Conservation (phyloP, 2,113 vertebrate genomes). For the Mola mola region DNA sequence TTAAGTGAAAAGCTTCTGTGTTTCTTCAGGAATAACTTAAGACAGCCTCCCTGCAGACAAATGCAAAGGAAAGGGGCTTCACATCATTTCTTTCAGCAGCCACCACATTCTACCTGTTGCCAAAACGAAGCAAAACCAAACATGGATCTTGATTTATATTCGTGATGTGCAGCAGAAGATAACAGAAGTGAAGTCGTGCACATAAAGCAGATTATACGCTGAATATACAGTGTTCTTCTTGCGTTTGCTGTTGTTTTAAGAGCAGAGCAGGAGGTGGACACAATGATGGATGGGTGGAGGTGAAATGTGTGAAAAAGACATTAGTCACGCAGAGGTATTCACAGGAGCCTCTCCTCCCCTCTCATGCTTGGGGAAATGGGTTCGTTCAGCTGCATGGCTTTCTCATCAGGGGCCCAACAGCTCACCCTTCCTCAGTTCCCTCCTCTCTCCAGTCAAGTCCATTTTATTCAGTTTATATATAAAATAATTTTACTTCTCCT, state of each 20-base stretch:
- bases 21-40: too few relatives aligned
- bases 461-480: neutral
- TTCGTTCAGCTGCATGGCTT: constrained; percentile 65
- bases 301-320: constrained; percentile 80
- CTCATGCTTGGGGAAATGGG: constrained; percentile 35
- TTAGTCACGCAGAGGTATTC: constrained; percentile 76
- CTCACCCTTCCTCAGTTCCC: constrained; percentile 25
- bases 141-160: neutral
- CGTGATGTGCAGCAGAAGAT: neutral
- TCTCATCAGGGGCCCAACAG: constrained; percentile 69
- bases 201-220: constrained; percentile 4
- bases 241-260: constrained; percentile 48
- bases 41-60: neutral
- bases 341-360: constrained; percentile 33
- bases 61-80: neutral
- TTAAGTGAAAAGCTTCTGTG: neutral
- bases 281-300: constrained; percentile 68
- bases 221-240: constrained; percentile 31
- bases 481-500: too few relatives aligned
- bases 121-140: constrained; percentile 12
- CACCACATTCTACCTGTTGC: neutral
- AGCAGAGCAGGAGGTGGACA: constrained; percentile 52
- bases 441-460: constrained; percentile 14
- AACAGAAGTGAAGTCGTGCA: neutral
- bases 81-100: neutral